Percentiles rank a stretch among this genome's conserved stretches.
Conservation (phyloP, 2,797 vertebrate species). For the Girardinus metallicus region DNA sequence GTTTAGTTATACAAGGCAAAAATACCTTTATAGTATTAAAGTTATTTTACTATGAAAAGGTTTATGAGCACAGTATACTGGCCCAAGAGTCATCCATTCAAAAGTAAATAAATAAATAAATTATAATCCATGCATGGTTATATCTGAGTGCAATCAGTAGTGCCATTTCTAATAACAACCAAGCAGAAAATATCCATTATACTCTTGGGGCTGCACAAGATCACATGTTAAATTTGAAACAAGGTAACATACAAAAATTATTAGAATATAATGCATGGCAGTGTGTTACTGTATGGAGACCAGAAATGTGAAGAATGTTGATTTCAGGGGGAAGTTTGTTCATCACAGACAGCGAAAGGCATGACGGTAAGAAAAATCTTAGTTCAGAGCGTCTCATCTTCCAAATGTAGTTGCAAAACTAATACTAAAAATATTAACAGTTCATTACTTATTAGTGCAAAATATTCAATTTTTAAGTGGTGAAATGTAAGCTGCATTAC, state of each 20-base stretch:
- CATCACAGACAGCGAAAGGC: neutral
- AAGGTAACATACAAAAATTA: slow-evolving; percentile 10
- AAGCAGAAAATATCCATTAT: slow-evolving; percentile 14
- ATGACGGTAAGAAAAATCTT: no score
- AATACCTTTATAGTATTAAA: slow-evolving; percentile 5
- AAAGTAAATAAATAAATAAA: neutral
- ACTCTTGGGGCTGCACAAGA: neutral
- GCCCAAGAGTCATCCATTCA: slow-evolving; percentile 6
- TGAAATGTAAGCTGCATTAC: neutral
- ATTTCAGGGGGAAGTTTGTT: neutral
- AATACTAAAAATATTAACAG: neutral
- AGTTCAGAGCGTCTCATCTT: neutral
- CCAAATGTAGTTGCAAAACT: neutral
- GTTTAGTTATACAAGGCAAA: slow-evolving; percentile 24
- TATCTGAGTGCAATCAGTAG: slow-evolving; percentile 25
- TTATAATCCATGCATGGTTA: slow-evolving; percentile 15
- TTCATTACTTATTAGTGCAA: neutral
- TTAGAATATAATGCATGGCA: slow-evolving; percentile 1
- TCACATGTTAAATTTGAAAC: neutral
- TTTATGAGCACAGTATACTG: slow-evolving; percentile 3
- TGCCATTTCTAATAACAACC: slow-evolving; percentile 1
- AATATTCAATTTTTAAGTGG: neutral
- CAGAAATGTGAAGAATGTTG: neutral
- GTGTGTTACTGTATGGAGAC: slow-evolving; percentile 15
- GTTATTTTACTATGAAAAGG: slow-evolving; percentile 5